Evolutionary conservation across 2,888 invertebrate genomes (phyloP), one percentile per base, ranked within the genome.

Genomic region (Phaedon cochleariae): DNA sequence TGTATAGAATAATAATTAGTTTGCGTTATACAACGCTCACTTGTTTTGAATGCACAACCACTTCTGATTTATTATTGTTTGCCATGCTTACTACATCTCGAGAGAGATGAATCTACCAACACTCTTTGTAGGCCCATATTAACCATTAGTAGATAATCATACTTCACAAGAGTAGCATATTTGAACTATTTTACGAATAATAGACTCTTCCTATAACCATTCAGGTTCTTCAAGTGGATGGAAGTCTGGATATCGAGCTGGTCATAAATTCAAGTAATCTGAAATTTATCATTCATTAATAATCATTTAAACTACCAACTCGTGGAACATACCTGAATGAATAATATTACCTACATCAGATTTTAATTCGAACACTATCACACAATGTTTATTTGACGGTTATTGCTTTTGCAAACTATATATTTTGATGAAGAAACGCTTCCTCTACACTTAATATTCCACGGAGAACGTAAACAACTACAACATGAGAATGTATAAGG

Each of bases 371-470:
- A 41, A 41, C 12, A 41, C 2, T n/a, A 41, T 41, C 15, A 4
- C n/a, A 15, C 15, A n/a, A 41, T 41, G 41, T 41, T 41, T 41
- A 41, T 41, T n/a, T 41, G 41, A 41, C 15, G 15, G 41, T 15
- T 41, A 15, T 41, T 15, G 41, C 41, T 34, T 34, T 5, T 15
- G 41, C 20, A 12, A 34, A 20, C 10, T 29, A 15, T 29, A 26
- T 7, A 15, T n/a, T n/a, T n/a, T n/a, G n/a, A n/a, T 52, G 1
- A 21, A 49, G 26, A 54, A 52, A 18, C 10, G 54, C 54, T 54
- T 54, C 34, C 54, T 31, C 54, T 15, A 41, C 41, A 41, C 3
- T 41, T 41, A 41, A 41, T 41, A 41, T 41, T 7, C 41, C 41
- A 41, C 4, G 15, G 15, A 3, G n/a, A 12, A 48, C 20, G 10